Evolutionary conservation across 2,113 vertebrate species (phyloP).

Genomic region (Brachyhypopomus gauderio): DNA sequence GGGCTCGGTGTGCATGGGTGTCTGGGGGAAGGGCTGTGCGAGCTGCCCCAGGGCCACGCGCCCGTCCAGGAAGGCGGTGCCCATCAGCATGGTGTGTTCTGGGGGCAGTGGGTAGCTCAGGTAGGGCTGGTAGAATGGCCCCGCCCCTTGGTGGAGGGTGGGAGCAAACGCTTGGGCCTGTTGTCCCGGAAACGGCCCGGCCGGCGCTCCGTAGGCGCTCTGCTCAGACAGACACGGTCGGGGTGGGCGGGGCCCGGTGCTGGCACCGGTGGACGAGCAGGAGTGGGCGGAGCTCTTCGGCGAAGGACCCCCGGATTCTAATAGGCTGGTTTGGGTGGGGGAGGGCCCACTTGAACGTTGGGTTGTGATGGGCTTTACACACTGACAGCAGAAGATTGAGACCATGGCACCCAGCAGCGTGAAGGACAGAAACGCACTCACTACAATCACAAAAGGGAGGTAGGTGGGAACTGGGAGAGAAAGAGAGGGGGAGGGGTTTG

Average conservation of each 20-base stretch:
- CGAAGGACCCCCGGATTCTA: slow-evolving; percentile 59
- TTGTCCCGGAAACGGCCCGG: slow-evolving; percentile 45
- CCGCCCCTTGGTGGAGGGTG: slow-evolving; percentile 24
- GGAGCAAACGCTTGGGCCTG: slow-evolving; percentile 45
- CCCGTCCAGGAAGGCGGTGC: slow-evolving; percentile 57
- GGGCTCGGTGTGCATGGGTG: slow-evolving; percentile 53
- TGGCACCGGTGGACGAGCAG: slow-evolving; percentile 51
- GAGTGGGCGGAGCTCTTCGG: slow-evolving; percentile 61
- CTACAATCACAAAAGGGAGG: slow-evolving; percentile 70
- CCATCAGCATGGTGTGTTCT: slow-evolving; percentile 43
- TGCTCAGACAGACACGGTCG: slow-evolving; percentile 43
- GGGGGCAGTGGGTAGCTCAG: slow-evolving; percentile 53
- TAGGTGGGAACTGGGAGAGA: slow-evolving; percentile 65
- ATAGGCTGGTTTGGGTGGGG: slow-evolving; percentile 62
- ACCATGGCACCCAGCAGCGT: slow-evolving; percentile 60
- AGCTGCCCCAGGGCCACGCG: slow-evolving; percentile 51
- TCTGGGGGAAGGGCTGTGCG: slow-evolving; percentile 47
- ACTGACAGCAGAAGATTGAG: slow-evolving; percentile 71
- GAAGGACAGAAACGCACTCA: slow-evolving; percentile 64
- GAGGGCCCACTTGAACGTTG: slow-evolving; percentile 25
- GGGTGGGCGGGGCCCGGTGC: slow-evolving; percentile 52
- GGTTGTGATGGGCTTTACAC: slow-evolving; percentile 58
- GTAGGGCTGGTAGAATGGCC: slow-evolving; percentile 50
- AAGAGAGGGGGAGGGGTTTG: not conserved
- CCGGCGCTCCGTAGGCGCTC: slow-evolving; percentile 39